Evolutionary conservation across 2,888 invertebrate genomes (phyloP).

Genomic region (Caenorhabditis virilis): DNA sequence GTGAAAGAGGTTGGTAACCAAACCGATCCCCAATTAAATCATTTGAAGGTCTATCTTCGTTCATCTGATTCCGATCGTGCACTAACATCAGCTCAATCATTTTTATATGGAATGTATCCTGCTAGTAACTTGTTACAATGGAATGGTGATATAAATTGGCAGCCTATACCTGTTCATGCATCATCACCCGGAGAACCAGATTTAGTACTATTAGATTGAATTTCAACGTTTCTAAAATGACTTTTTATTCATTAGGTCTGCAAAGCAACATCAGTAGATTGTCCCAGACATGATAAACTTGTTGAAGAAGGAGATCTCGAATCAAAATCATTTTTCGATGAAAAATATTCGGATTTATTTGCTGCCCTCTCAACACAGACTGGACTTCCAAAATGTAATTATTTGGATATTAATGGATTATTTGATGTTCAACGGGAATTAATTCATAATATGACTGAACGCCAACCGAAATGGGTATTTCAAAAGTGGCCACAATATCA

Average conservation of each 20-base stretch:
- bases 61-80: conserved; percentile 70
- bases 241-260: conserved; percentile 26
- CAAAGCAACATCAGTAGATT: conserved; percentile 38
- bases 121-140: conserved; percentile 28
- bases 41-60: conserved; percentile 63
- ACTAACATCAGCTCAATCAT: conserved; percentile 81
- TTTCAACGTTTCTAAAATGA: not conserved
- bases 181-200: conserved; percentile 45
- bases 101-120: conserved; percentile 81
- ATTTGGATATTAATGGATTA: conserved; percentile 37
- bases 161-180: conserved; percentile 57
- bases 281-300: conserved; percentile 25
- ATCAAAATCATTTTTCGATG: conserved; percentile 12
- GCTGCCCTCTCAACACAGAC: conserved; percentile 36
- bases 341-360: conserved; percentile 51
- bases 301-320: conserved; percentile 14
- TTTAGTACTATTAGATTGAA: no score
- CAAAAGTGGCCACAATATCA: conserved; percentile 51
- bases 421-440: conserved; percentile 54
- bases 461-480: conserved; percentile 55
- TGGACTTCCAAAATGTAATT: conserved; percentile 39
- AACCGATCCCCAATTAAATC: no score
- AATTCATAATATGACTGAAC: conserved; percentile 33
- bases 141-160: conserved; percentile 44
- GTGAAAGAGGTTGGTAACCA: conserved; percentile 56